Base-by-base conservation (phyloP, 2,888 invertebrate species). In the Tetropium fuscum region DNA sequence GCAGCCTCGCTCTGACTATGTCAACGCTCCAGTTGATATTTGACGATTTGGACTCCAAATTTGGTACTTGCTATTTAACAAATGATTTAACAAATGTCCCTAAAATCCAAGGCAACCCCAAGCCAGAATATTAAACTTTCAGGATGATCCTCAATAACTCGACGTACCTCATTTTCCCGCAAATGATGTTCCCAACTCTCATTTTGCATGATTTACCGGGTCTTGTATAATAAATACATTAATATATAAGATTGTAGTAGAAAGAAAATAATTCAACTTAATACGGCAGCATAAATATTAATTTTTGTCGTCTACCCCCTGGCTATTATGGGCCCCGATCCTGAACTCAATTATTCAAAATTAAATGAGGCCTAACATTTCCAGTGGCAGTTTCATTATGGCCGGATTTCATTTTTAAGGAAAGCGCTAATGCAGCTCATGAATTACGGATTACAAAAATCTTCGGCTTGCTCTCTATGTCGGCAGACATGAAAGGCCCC, bases 311-410 rank as follows among this genome's bases (percentile, higher is more conserved):
- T 54, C 54, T 27, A 19, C 32, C 51, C 15, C 27, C 49, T 19
- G 15, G 41, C 41, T 13, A 20, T 22, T 41, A 22, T 22, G 22
- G 22, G 57, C 49, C 32, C 22, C 55, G 51, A 53, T 51, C 30
- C 41, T 43, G 40, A 36, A 48, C 56, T 63, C 58, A 64, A 63
- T 64, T 68, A 68, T 68, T 68, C 67, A 65, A 45, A 57, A 65
- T 61, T 63, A 68, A 64, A 60, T 60, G 59, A 55, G 61, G 62
- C 61, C 61, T 59, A 63, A 61, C 63, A 64, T 59, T 63, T 63
- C 54, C 60, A 43, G 51, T 40, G 61, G 60, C 60, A 63, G 59
- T 60, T 61, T 57, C 62, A 63, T 67, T 61, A 64, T 53, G 49
- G 53, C 45, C 44, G 58, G 54, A 61, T 63, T 64, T 58, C 53